Evolutionary conservation across 2,888 invertebrate genomes (phyloP), one percentile per base, ranked within the genome.

Genomic region (Crepidodera aurea): DNA sequence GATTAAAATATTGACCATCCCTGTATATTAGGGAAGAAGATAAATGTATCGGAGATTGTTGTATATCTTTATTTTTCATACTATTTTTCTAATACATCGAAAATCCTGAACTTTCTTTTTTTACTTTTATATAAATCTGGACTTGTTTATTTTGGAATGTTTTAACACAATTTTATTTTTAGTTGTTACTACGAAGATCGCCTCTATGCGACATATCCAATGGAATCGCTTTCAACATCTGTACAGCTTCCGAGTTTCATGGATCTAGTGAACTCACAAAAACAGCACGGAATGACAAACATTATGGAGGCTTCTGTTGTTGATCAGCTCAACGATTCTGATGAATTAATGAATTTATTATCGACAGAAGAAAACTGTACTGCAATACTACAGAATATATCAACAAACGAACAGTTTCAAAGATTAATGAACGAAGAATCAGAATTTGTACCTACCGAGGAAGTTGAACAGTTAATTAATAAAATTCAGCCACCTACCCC

Each of bases 301-400:
- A 70, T 78, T 6, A 63, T 77, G 12, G 77, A 74, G 15, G 71
- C 67, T 50, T 68, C 71, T 5, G 73, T 76, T 1, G 77, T 78
- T 0, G 77, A 76, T 64, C 76, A 79, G 29, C 66, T 80, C 32
- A 78, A 77, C 67, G 78, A 77, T 40, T 72, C 79, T 0, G 80
- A 80, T 59, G 80, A 80, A 51, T 65, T 81, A 6, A 68, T 81
- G 16, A 78, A 79, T 65, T 71, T 81, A 16, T 60, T 81, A 50
- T 75, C 77, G 3, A 73, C 74, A 1, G 80, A 79, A 71, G 79
- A 78, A 40, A 78, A 79, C 55, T 80, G 80, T 57, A 73, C 77
- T 0, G 78, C 75, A 12, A 77, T 80, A 29, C 66, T 80, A 29
- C 76, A 79, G 58, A 79, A 79, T 59, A 80, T 80, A 19, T 77